Conservation (phyloP, 2,797 vertebrate genomes). For the Artibeus jamaicensis region DNA sequence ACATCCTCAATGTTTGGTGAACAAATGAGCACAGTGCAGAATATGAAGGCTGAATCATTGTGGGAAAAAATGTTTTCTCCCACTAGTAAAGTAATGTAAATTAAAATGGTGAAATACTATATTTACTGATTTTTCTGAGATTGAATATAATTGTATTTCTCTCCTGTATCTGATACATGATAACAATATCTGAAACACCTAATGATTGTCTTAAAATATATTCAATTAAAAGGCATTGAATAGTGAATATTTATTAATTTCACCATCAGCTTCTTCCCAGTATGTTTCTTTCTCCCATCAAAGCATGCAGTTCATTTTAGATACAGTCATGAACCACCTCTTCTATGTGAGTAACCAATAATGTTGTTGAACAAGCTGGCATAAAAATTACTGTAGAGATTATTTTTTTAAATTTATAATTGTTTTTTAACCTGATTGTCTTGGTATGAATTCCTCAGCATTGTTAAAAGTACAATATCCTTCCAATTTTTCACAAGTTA, state of each 20-base stretch:
- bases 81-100: not conserved
- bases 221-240: not conserved
- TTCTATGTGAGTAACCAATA: not conserved
- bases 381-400: not conserved
- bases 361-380: constrained; percentile 9
- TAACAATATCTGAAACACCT: not conserved
- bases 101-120: not conserved
- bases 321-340: not conserved
- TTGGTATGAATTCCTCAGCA: not conserved
- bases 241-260: not conserved
- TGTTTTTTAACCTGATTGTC: not conserved
- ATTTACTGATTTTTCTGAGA: not conserved
- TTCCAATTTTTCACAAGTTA: not conserved
- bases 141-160: not conserved
- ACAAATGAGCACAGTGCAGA: not conserved
- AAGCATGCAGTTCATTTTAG: not conserved
- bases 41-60: not conserved
- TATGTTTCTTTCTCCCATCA: not conserved
- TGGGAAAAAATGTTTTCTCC: not conserved
- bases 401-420: not conserved
- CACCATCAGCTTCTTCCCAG: not conserved
- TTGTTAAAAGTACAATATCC: not conserved
- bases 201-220: not conserved
- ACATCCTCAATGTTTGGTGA: not conserved
- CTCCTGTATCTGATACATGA: not conserved